Evolutionary conservation across 2,888 invertebrate species (phyloP).

Genomic region (Pheosia tremula): DNA sequence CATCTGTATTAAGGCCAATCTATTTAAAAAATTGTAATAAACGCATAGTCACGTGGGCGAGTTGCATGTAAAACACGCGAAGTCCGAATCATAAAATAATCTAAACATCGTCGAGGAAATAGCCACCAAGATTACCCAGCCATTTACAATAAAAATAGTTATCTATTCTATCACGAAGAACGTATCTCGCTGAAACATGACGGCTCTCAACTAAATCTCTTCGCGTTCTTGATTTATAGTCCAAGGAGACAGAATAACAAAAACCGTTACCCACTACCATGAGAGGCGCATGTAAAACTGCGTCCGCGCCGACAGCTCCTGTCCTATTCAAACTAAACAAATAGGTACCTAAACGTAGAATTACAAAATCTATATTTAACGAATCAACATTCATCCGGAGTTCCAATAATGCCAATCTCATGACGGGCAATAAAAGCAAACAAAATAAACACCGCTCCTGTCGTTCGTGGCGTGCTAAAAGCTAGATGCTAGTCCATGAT

Average conservation of each 20-base stretch:
- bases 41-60: constrained; percentile 15
- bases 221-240: constrained; percentile 41
- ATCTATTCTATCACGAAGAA: constrained; percentile 44
- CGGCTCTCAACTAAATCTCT: constrained; percentile 38
- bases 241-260: constrained; percentile 39
- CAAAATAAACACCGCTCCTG: constrained; percentile 45
- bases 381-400: constrained; percentile 13
- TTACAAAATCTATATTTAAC: constrained; percentile 8
- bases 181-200: constrained; percentile 35
- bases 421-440: constrained; percentile 38
- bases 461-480: constrained; percentile 54
- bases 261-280: constrained; percentile 33
- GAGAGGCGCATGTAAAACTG: constrained; percentile 40
- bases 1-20: constrained; percentile 28
- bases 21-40: constrained; percentile 23
- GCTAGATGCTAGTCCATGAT: constrained; percentile 51
- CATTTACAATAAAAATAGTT: constrained; percentile 49
- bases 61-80: constrained; percentile 29
- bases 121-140: constrained; percentile 33
- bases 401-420: constrained; percentile 10
- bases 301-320: constrained; percentile 33
- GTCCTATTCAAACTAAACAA: constrained; percentile 20
- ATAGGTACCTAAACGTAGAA: neutral
- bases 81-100: constrained; percentile 34
- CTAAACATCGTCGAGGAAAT: constrained; percentile 30